A percentile compares a stretch with the other conserved stretches of the same genome.
phyloP scores from a whole-genome alignment of 2,888 invertebrate genomes.

The Latrodectus hesperus region DNA sequence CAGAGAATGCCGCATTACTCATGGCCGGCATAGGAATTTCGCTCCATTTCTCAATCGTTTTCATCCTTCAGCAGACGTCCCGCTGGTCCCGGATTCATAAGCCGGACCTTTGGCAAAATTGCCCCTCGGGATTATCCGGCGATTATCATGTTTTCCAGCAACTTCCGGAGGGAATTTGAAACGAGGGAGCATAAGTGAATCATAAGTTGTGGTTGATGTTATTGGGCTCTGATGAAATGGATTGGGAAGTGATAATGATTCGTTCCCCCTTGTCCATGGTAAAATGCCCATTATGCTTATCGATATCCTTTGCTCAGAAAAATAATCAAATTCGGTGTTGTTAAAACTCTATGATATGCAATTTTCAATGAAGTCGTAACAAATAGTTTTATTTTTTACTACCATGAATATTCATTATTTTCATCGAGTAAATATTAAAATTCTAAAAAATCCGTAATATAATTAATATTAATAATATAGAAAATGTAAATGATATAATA shows the following conservation, averaged over 20 bases:
- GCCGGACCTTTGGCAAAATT: conserved; percentile 12
- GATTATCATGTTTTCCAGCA: conserved; percentile 26
- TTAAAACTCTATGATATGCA: no score
- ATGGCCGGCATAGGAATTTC: conserved; percentile 20
- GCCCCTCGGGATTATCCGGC: conserved; percentile 30
- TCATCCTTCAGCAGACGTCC: neutral
- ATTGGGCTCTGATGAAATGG: neutral
- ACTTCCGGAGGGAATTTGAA: neutral
- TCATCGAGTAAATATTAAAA: no score
- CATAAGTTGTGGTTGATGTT: conserved; percentile 15
- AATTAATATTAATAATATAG: no score
- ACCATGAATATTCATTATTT: no score
- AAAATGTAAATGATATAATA: no score
- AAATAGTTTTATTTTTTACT: no score
- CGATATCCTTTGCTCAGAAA: neutral
- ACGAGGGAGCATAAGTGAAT: conserved; percentile 15
- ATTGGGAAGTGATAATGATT: conserved; percentile 25
- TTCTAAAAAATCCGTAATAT: no score
- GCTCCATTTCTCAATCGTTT: neutral
- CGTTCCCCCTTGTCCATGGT: neutral
- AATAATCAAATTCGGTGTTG: neutral
- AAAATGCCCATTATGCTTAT: neutral
- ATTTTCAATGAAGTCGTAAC: no score
- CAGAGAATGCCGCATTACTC: conserved; percentile 6
- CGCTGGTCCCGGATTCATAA: conserved; percentile 2